These are phyloP conservation scores for Drosophila recens DNA, from an alignment of 2,888 invertebrate genomes.

Conservation along the genomic window DNA sequence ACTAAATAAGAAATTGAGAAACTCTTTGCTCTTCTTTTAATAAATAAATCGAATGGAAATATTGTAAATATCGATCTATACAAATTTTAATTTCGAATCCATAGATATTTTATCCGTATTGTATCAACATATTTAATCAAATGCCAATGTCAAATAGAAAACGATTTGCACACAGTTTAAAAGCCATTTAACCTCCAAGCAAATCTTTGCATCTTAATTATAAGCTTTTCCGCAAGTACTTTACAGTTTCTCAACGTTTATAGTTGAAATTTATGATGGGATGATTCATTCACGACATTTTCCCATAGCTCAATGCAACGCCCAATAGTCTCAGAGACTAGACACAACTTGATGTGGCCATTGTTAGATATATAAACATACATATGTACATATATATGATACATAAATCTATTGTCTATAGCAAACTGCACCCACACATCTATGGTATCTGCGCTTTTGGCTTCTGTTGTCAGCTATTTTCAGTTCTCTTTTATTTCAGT, in stretches of 20 bases:
- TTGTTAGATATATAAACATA: conserved; percentile 28
- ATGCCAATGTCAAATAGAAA: conserved; percentile 17
- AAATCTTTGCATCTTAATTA: conserved; percentile 49
- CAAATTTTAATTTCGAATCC: background rate
- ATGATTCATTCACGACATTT: conserved; percentile 63
- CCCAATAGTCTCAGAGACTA: conserved; percentile 13
- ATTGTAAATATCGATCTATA: background rate
- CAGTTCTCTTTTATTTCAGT: conserved; percentile 12
- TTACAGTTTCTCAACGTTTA: conserved; percentile 22
- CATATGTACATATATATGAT: conserved; percentile 9
- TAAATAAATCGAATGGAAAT: background rate
- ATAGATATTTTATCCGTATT: background rate
- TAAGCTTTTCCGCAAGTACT: conserved; percentile 35
- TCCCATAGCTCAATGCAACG: conserved; percentile 50
- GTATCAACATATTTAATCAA: conserved; percentile 1
- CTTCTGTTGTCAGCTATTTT: conserved; percentile 44
- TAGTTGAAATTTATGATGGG: conserved; percentile 22
- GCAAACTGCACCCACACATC: conserved; percentile 49
- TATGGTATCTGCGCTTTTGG: conserved; percentile 18
- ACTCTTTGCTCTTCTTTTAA: background rate
- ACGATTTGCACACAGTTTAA: conserved; percentile 8
- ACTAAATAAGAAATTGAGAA: background rate
- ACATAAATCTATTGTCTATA: conserved; percentile 37
- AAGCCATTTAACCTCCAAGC: conserved; percentile 28
- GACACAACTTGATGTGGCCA: conserved; percentile 37